Conservation (phyloP, 2,888 invertebrate species). For the Aricia artaxerxes region DNA sequence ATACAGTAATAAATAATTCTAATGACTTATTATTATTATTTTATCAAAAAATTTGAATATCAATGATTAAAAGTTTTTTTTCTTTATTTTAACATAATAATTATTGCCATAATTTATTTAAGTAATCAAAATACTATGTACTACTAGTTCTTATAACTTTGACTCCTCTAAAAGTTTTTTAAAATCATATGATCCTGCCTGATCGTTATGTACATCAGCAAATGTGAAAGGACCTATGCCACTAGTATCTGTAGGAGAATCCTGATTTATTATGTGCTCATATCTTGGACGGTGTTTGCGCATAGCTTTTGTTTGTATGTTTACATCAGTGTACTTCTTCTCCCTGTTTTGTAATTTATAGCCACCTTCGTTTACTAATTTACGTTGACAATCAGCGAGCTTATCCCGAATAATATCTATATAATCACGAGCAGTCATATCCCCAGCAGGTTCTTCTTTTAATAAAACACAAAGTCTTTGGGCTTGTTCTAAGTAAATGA, state of each 20-base stretch:
- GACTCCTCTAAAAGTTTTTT: conserved; percentile 64
- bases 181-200: conserved; percentile 45
- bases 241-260: conserved; percentile 59
- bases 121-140: neutral
- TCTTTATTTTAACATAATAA: neutral
- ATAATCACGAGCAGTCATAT: conserved; percentile 77
- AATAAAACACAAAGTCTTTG: conserved; percentile 83
- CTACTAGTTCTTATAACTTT: conserved; percentile 53
- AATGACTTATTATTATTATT: neutral
- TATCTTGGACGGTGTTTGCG: conserved; percentile 60
- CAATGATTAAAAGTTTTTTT: neutral
- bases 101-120: neutral
- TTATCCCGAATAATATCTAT: conserved; percentile 77
- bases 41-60: neutral
- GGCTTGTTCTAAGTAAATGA: conserved; percentile 86
- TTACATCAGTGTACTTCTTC: conserved; percentile 55
- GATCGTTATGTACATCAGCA: conserved; percentile 64
- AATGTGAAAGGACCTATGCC: conserved; percentile 62
- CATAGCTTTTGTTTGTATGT: conserved; percentile 46
- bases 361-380: conserved; percentile 64
- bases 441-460: conserved; percentile 79
- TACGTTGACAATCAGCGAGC: conserved; percentile 70
- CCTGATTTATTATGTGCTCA: conserved; percentile 59
- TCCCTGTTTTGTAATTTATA: conserved; percentile 64
- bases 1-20: neutral